These are phyloP conservation scores for Campylorhamphus procurvoides DNA, from an alignment of 2,113 vertebrate genomes.

Conservation along the genomic window DNA sequence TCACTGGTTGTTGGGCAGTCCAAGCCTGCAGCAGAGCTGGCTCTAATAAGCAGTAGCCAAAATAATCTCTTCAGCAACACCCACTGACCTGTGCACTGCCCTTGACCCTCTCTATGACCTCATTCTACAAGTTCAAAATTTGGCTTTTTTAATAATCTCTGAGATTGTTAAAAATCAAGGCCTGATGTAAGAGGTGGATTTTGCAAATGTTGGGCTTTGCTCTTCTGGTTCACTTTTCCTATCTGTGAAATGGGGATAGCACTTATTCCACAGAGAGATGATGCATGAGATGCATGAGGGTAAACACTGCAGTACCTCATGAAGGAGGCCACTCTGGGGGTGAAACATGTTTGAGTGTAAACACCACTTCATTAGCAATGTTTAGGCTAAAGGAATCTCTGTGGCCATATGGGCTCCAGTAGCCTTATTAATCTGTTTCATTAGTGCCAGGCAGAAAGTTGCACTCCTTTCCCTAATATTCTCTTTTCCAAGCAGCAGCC, in stretches of 20 bases:
- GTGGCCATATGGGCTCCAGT: background rate
- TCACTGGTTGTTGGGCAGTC: background rate
- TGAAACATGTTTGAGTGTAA: background rate
- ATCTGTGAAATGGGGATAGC: background rate
- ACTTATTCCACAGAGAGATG: background rate
- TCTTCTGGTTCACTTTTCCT: background rate
- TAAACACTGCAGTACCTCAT: background rate
- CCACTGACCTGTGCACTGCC: background rate
- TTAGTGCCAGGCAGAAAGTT: conserved; percentile 19
- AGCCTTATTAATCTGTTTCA: conserved; percentile 33
- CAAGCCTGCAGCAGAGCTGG: background rate
- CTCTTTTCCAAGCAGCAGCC: background rate
- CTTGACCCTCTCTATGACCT: background rate
- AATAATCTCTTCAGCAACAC: background rate
- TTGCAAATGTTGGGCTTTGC: background rate
- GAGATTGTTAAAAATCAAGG: background rate
- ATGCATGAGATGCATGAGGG: background rate
- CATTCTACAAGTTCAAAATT: background rate
- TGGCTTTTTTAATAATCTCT: background rate
- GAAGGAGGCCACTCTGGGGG: background rate
- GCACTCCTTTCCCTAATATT: background rate
- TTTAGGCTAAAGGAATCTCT: conserved; percentile 20
- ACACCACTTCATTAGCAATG: background rate
- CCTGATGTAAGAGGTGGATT: background rate
- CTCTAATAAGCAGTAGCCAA: background rate